phyloP scores from a whole-genome alignment of 2,113 vertebrate genomes.

The Sylvia atricapilla region DNA sequence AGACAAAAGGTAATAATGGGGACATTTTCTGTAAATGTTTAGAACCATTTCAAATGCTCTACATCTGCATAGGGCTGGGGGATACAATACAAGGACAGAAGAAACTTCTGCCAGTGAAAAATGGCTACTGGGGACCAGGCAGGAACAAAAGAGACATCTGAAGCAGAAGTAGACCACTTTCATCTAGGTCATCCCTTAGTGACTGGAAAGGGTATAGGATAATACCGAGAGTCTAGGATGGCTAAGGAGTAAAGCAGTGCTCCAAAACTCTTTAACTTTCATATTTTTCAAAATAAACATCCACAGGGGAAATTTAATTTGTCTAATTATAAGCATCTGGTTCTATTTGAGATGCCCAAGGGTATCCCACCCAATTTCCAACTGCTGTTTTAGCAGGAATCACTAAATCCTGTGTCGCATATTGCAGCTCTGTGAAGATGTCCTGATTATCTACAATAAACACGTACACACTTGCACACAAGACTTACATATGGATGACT shows the following conservation, averaged over 20 bases:
- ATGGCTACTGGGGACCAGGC: neutral
- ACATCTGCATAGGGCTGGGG: neutral
- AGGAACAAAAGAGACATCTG: neutral
- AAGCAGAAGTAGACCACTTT: neutral
- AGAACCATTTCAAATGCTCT: neutral
- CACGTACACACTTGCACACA: neutral
- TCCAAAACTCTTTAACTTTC: neutral
- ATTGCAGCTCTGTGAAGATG: neutral
- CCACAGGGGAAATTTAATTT: neutral
- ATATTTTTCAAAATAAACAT: neutral
- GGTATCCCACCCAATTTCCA: neutral
- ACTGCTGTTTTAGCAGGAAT: neutral
- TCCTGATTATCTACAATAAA: neutral
- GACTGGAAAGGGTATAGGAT: neutral
- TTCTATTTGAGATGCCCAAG: neutral
- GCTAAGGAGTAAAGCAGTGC: neutral
- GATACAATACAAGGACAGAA: neutral
- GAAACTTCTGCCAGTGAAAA: neutral
- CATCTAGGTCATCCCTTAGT: neutral
- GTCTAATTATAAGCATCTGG: neutral
- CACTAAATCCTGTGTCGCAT: neutral
- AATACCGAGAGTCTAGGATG: rapidly evolving
- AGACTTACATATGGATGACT: neutral
- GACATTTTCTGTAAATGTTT: neutral
- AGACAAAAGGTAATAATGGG: neutral